Percentiles rank a stretch among this genome's conserved stretches.
These are phyloP conservation scores for Charanyca ferruginea DNA, from an alignment of 2,888 invertebrate genomes.

Conservation along the genomic window DNA sequence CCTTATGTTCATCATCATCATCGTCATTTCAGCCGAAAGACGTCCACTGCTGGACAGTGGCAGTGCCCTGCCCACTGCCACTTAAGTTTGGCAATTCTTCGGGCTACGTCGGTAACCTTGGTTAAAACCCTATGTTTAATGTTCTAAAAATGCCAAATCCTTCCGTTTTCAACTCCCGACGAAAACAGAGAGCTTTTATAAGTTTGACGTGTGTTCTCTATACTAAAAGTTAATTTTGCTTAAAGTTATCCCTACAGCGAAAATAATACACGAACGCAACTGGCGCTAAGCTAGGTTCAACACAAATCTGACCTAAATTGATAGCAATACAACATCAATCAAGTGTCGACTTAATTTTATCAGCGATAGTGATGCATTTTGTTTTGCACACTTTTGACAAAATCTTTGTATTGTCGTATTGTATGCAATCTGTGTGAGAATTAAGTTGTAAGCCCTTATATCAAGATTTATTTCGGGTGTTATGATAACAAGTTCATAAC, in stretches of 20 bases:
- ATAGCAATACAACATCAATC: slow-evolving; percentile 31
- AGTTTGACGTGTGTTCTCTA: no score
- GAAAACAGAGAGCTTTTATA: no score
- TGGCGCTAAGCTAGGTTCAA: background rate
- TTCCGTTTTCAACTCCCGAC: no score
- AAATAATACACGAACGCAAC: background rate
- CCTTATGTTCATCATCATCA: no score
- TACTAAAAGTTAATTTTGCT: no score
- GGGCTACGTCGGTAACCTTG: no score
- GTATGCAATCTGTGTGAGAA: slow-evolving; percentile 14
- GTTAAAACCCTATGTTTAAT: no score
- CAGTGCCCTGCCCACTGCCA: no score
- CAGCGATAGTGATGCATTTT: slow-evolving; percentile 23
- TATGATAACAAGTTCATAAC: background rate
- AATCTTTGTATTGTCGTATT: background rate
- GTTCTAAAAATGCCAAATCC: no score
- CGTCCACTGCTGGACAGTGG: no score
- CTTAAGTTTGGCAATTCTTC: no score
- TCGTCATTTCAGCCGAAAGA: no score
- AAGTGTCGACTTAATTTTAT: slow-evolving; percentile 31
- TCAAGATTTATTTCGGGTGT: background rate
- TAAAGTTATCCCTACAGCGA: background rate
- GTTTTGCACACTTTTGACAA: background rate
- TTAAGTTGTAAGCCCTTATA: background rate
- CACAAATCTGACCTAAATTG: slow-evolving; percentile 37